Conservation (phyloP, 2,113 vertebrate genomes). For the Rafetus swinhoei region DNA sequence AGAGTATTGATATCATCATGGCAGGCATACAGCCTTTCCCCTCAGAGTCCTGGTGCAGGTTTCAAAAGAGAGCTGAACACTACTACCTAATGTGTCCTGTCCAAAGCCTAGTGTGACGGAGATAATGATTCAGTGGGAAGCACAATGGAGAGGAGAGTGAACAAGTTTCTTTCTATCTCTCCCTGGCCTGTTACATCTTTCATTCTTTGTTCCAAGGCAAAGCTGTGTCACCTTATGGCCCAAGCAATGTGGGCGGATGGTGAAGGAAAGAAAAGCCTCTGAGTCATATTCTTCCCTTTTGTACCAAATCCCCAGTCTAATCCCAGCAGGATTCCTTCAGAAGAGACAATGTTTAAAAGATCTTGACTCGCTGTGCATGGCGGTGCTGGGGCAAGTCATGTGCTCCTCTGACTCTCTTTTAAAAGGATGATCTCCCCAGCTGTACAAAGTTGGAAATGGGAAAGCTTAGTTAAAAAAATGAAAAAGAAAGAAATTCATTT, state of each 20-base stretch:
- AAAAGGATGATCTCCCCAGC: background rate
- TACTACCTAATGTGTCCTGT: background rate
- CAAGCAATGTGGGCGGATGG: background rate
- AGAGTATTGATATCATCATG: no score
- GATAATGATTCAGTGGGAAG: background rate
- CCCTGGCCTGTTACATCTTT: background rate
- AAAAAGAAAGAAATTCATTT: constrained; percentile 4
- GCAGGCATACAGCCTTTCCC: no score
- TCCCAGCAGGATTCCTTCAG: background rate
- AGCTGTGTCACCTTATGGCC: background rate
- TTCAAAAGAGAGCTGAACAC: background rate
- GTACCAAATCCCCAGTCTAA: accelerated
- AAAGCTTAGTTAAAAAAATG: constrained; percentile 10
- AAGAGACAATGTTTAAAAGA: background rate
- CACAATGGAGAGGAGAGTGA: accelerated
- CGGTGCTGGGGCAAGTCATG: background rate
- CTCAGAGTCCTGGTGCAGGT: background rate
- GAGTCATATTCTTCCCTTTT: background rate
- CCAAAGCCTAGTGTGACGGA: background rate
- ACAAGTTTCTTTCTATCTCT: background rate
- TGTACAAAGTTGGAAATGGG: background rate
- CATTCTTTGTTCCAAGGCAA: background rate
- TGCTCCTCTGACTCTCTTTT: background rate
- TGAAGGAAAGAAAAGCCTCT: background rate
- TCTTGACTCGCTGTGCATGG: accelerated